Base-by-base conservation (phyloP, 2,888 invertebrate genomes). In the Pilophorus perplexus region DNA sequence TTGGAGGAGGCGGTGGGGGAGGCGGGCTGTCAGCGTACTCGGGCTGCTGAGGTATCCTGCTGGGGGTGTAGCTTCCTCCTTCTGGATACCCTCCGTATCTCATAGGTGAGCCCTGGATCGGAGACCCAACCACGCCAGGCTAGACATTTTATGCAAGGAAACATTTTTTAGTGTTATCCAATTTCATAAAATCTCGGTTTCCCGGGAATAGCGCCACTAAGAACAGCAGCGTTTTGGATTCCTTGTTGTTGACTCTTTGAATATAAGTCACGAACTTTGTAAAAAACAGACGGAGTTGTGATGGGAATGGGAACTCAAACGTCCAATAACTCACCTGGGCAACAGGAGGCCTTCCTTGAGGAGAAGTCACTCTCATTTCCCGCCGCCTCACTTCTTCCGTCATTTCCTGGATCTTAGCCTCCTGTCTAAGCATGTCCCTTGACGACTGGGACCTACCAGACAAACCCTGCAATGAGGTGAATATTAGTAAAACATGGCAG, bases 351-450 rank as follows among this genome's bases (percentile, higher is more conserved):
- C 68, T 66, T 37, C 70, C 70, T 73, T 72, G 57, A 71, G 72
- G 57, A 60, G 71, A 64, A 70, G 72, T 42, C 68, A 76, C 77
- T 8, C 79, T 75, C 62, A 79, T 71, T 69, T 80, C 80, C 1
- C 79, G 74, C 55, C 75, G 71, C n/a, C 74, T 70, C 8, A 89
- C 85, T 75, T 91, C 89, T 74, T 92, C 89, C 2, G 88, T 85
- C 88, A 90, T 89, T 77, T 90, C 90, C 3, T 85, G 85, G 67
- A 89, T 79, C 75, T 89, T 77, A 23, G 76, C 76, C 70, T 77
- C 81, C 69, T 81, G 81, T 2, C 80, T 76, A 37, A 81, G 76
- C 71, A 80, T 78, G 71, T 81, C 81, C 6, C 80, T 76, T 1
- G 79, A 79, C 1, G 80, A 80, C 70, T 80, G 80, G 1, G 79